Evolutionary conservation across 2,113 vertebrate genomes (phyloP).

Genomic region (Cettia cetti): DNA sequence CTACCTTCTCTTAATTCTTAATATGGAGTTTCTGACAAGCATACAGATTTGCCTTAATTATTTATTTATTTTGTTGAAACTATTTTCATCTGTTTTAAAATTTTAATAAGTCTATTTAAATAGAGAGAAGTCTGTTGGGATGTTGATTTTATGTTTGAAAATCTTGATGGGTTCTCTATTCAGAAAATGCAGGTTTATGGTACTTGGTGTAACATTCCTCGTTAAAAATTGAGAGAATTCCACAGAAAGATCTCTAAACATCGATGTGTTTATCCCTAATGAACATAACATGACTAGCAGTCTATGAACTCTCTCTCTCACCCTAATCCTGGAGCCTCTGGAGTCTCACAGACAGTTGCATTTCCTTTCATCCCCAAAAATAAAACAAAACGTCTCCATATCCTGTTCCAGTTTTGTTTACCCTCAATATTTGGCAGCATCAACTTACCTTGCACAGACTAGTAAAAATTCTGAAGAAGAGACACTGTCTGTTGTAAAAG

Average conservation of each 20-base stretch:
- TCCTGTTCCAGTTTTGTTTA: neutral
- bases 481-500: neutral
- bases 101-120: constrained; percentile 82
- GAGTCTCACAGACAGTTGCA: neutral
- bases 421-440: neutral
- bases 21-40: constrained; percentile 74
- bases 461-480: neutral
- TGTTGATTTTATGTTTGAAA: constrained; percentile 71
- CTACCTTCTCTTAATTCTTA: constrained; percentile 71
- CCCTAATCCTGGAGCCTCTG: neutral
- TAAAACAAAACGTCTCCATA: neutral
- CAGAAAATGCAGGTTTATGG: neutral
- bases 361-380: neutral
- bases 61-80: constrained; percentile 80
- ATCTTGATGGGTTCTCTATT: constrained; percentile 44
- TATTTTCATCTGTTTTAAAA: constrained; percentile 77
- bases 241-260: neutral
- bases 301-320: neutral
- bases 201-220: neutral
- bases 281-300: neutral
- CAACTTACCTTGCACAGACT: neutral
- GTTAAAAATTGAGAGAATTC: neutral
- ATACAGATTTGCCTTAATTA: constrained; percentile 81
- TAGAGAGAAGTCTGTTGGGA: constrained; percentile 72
- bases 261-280: neutral